phyloP scores from a whole-genome alignment of 2,888 invertebrate genomes.

The Craniophora ligustri region DNA sequence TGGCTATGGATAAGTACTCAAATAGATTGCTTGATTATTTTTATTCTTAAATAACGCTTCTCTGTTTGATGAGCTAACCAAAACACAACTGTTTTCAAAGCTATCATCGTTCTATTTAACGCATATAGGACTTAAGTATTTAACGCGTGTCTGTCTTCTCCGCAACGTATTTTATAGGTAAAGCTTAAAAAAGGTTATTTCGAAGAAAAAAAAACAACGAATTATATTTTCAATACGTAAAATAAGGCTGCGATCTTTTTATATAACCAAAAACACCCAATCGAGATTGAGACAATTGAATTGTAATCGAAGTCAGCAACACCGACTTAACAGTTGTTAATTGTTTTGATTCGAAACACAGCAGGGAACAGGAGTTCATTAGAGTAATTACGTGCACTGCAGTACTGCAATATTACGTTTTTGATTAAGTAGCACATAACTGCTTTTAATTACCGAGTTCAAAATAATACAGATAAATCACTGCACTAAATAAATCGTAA shows the following conservation, averaged over 20 bases:
- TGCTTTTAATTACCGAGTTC: background rate
- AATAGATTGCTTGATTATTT: too few species aligned
- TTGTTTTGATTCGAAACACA: slow-evolving; percentile 49
- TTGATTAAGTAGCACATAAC: slow-evolving; percentile 5
- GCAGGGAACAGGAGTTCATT: slow-evolving; percentile 38
- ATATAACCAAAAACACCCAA: slow-evolving; percentile 13
- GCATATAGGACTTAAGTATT: too few species aligned
- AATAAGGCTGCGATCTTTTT: too few species aligned
- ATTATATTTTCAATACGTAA: too few species aligned
- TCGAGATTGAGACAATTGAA: slow-evolving; percentile 32
- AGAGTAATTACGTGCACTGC: slow-evolving; percentile 22
- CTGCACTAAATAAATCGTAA: background rate
- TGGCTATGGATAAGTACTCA: slow-evolving; percentile 23
- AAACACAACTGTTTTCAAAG: too few species aligned
- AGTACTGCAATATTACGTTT: slow-evolving; percentile 2
- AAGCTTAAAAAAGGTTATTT: too few species aligned
- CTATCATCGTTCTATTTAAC: too few species aligned
- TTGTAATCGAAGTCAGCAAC: slow-evolving; percentile 27
- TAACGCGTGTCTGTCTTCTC: too few species aligned
- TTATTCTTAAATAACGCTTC: too few species aligned
- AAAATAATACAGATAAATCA: background rate
- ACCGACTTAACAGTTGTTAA: slow-evolving; percentile 30
- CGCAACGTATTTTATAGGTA: too few species aligned
- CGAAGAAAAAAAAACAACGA: too few species aligned
- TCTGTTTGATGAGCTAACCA: too few species aligned